Evolutionary conservation across 2,888 invertebrate species (phyloP).

Genomic region (Nomada fucata): DNA sequence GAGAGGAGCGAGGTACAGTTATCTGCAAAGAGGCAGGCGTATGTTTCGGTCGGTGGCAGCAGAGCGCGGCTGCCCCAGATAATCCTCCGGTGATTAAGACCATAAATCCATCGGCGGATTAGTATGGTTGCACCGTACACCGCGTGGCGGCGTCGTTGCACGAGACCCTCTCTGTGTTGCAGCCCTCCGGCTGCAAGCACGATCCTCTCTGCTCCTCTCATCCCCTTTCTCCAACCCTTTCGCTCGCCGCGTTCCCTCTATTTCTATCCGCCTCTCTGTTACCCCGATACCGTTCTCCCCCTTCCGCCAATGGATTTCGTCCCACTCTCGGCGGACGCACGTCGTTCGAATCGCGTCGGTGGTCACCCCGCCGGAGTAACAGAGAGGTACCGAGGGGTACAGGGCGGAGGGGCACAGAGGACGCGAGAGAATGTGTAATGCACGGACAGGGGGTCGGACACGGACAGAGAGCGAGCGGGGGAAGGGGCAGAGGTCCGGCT

Average conservation of each 20-base stretch:
- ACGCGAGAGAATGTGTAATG: conserved; percentile 31
- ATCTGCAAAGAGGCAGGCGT: conserved; percentile 83
- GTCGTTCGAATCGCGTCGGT: conserved; percentile 44
- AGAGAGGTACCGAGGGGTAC: not conserved
- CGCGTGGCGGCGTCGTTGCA: conserved; percentile 68
- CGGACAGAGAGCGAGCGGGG: conserved; percentile 11
- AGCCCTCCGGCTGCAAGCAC: conserved; percentile 59
- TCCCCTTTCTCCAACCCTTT: conserved; percentile 8
- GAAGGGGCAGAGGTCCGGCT: conserved; percentile 63
- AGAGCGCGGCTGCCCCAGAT: conserved; percentile 84
- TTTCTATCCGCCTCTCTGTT: conserved; percentile 25
- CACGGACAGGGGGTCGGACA: conserved; percentile 14
- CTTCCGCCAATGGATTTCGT: conserved; percentile 1
- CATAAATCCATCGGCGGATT: conserved; percentile 87
- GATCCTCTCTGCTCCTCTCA: conserved; percentile 18
- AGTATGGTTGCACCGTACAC: conserved; percentile 82
- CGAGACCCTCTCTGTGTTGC: conserved; percentile 61
- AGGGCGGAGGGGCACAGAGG: conserved; percentile 31
- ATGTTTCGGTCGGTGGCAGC: conserved; percentile 82
- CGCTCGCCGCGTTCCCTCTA: conserved; percentile 36
- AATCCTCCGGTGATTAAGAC: conserved; percentile 88
- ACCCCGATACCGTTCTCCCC: conserved; percentile 5
- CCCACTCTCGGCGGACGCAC: conserved; percentile 58
- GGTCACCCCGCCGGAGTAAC: conserved; percentile 32
- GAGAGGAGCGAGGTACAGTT: conserved; percentile 76